phyloP scores from a whole-genome alignment of 2,113 vertebrate species.

The Festucalex cinctus region DNA sequence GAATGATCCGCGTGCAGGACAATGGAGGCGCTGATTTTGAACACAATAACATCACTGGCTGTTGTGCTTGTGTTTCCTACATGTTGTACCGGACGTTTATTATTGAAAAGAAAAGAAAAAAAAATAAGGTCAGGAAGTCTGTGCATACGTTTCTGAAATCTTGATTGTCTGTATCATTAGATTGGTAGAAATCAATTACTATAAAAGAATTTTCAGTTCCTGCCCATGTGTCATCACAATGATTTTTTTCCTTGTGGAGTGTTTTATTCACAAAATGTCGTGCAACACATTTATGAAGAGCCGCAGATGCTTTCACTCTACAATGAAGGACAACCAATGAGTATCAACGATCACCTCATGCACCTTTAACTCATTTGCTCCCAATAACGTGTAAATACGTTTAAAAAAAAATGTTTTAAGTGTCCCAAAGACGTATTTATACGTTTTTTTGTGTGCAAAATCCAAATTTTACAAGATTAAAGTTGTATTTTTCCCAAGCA shows the following conservation, averaged over 20 bases:
- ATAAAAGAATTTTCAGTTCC: neutral
- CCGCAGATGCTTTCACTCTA: neutral
- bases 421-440: too few species aligned
- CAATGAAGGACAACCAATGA: neutral
- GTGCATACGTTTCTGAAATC: neutral
- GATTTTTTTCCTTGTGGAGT: neutral
- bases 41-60: neutral
- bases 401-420: too few species aligned
- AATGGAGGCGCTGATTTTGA: neutral
- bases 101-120: neutral
- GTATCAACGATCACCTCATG: constrained; percentile 10
- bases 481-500: too few species aligned
- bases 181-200: neutral
- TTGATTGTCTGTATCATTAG: neutral
- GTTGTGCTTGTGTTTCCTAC: neutral
- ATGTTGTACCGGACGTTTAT: neutral
- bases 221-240: neutral
- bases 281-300: constrained; percentile 1
- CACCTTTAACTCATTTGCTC: constrained; percentile 2
- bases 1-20: constrained; percentile 34
- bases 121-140: too few species aligned
- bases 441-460: too few species aligned
- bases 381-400: too few species aligned
- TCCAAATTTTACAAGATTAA: too few species aligned
- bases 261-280: constrained; percentile 1